Conservation (phyloP, 2,113 vertebrate genomes). For the Romanogobio albipinnatus region DNA sequence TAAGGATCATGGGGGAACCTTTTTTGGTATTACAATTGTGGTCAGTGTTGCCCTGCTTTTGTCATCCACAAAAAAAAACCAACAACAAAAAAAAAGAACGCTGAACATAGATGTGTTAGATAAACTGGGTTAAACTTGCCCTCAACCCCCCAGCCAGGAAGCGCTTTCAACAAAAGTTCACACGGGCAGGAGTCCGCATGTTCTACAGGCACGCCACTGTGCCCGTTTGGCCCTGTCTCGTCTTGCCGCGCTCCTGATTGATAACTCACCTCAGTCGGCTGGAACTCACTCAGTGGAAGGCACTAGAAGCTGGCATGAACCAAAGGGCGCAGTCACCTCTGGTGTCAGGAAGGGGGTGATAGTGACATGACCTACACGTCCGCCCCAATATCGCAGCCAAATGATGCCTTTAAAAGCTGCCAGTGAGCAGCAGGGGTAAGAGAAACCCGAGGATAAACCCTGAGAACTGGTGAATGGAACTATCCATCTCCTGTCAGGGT, state of each 20-base stretch:
- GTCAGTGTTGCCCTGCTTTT: background rate
- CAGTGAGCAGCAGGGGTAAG: constrained; percentile 25
- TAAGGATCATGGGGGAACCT: no score
- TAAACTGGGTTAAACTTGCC: constrained; percentile 18
- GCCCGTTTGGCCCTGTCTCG: background rate
- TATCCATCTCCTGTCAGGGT: constrained; percentile 23
- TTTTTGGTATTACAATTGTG: no score
- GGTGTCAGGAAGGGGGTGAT: background rate
- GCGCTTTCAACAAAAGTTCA: constrained; percentile 9
- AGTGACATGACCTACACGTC: constrained; percentile 8
- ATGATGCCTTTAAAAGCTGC: constrained; percentile 35
- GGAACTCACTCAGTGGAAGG: constrained; percentile 3
- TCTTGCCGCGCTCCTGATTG: constrained; percentile 27
- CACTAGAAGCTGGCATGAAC: background rate
- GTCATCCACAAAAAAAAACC: background rate
- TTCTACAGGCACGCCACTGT: constrained; percentile 6
- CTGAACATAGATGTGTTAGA: background rate
- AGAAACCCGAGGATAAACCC: constrained; percentile 1
- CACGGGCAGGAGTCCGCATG: background rate
- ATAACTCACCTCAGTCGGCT: background rate
- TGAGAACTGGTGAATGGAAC: constrained; percentile 8
- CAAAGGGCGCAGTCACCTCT: constrained; percentile 16
- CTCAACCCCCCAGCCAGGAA: constrained; percentile 5
- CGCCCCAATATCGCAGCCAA: constrained; percentile 18
- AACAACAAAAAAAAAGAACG: background rate